Percentiles rank a stretch among this genome's conserved stretches.
phyloP scores from a whole-genome alignment of 1,140 invertebrate species.

The Halesus radiatus region DNA sequence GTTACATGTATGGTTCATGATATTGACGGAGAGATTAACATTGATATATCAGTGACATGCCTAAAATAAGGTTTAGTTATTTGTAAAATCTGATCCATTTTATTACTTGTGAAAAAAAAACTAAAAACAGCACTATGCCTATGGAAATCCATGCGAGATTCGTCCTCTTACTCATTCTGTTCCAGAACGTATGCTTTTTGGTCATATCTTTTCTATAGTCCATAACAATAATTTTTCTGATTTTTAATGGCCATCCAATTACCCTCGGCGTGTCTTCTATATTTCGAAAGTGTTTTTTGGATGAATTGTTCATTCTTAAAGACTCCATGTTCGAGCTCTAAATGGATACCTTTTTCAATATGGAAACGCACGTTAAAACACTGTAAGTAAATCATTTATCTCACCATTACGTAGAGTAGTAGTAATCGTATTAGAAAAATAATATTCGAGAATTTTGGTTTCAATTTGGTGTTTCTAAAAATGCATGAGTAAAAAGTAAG shows the following conservation, averaged over 20 bases:
- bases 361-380: slow-evolving; percentile 12
- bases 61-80: too few relatives aligned
- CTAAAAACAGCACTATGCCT: too few relatives aligned
- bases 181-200: too few relatives aligned
- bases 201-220: too few relatives aligned
- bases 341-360: slow-evolving; percentile 22
- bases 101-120: too few relatives aligned
- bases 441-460: slow-evolving; percentile 19
- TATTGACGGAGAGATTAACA: too few relatives aligned
- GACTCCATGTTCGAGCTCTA: slow-evolving; percentile 10
- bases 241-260: neutral
- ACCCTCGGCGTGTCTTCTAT: neutral
- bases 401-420: slow-evolving; percentile 17
- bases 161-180: too few relatives aligned
- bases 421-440: slow-evolving; percentile 18
- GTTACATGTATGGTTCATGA: too few relatives aligned
- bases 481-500: neutral
- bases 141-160: too few relatives aligned
- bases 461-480: slow-evolving; percentile 4
- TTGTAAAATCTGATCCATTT: too few relatives aligned
- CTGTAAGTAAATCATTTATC: slow-evolving; percentile 32
- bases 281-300: neutral
- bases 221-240: too few relatives aligned
- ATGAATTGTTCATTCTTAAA: neutral
- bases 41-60: too few relatives aligned